These are phyloP conservation scores for Oryctolagus cuniculus DNA, from an alignment of 2,113 vertebrate species.

Conservation along the genomic window mOryCun1.1 NC_091440.1:73738001-73738500, in stretches of 20 bases:
- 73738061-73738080: too few species aligned
- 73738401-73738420: background rate
- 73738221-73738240: background rate
- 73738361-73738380: background rate
- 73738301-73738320: background rate
- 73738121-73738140: background rate
- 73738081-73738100: too few species aligned
- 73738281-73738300: background rate
- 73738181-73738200: background rate
- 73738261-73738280: background rate
- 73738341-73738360: background rate
- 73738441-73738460: background rate
- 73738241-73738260: background rate
- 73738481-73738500: background rate
- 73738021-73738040: too few species aligned
- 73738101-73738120: background rate
- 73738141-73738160: background rate
- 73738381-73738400: background rate
- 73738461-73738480: background rate
- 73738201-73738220: background rate
- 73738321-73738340: background rate
- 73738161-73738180: background rate
- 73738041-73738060: too few species aligned
- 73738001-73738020: too few species aligned
- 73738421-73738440: background rate